A percentile compares a stretch with the other conserved stretches of the same genome.
phyloP scores from a whole-genome alignment of 2,113 vertebrate genomes.

The Synodontis membranacea region DNA sequence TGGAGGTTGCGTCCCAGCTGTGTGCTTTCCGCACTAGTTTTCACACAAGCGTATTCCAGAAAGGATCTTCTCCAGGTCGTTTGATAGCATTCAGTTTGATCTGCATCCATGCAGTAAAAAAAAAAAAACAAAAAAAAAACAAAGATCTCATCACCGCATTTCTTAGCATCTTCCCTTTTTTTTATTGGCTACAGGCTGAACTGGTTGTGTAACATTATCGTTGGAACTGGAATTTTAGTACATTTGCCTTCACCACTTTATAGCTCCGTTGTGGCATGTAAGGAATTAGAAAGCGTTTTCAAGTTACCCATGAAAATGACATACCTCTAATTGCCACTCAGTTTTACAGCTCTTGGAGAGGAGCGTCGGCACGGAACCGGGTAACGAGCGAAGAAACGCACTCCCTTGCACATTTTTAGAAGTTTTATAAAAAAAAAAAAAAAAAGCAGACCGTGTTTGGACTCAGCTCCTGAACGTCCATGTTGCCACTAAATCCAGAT shows the following conservation, averaged over 20 bases:
- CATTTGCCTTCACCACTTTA: not conserved
- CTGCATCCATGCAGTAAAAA: not conserved
- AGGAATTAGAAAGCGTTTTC: not conserved
- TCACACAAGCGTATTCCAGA: not conserved
- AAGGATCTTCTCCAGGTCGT: not conserved
- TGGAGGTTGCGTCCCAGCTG: not conserved
- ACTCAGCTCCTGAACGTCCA: not conserved
- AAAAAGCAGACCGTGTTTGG: not conserved
- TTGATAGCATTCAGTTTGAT: not conserved
- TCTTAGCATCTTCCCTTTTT: not conserved
- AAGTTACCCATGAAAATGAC: conserved; percentile 56
- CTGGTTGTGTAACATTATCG: conserved; percentile 1
- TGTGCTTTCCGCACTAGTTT: not conserved
- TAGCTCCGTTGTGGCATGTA: not conserved
- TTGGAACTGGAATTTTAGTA: conserved; percentile 5
- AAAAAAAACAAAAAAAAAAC: not conserved
- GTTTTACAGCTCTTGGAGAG: conserved; percentile 36
- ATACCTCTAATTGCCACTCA: conserved; percentile 54
- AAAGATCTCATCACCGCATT: not conserved
- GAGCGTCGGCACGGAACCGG: not conserved
- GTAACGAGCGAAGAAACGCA: not conserved
- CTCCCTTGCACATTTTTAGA: not conserved
- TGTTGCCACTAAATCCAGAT: not conserved
- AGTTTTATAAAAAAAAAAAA: too few species aligned
- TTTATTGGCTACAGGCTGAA: not conserved